Evolutionary conservation across 2,797 vertebrate species (phyloP).

Genomic region (Simalia tracyae): DNA sequence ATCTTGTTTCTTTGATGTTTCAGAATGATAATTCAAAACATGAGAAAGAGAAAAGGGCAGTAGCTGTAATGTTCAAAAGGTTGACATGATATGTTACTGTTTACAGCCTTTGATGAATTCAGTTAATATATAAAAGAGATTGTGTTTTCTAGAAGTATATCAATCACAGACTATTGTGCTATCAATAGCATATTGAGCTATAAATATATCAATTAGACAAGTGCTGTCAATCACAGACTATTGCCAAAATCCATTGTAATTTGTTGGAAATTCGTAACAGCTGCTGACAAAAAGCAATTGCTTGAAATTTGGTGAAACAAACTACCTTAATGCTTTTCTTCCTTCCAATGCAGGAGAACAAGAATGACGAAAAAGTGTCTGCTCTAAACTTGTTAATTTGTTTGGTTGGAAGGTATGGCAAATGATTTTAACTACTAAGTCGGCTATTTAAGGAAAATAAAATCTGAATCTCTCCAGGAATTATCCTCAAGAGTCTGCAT

Average conservation of each 20-base stretch:
- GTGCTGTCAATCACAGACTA: not conserved
- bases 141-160: not conserved
- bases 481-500: not conserved
- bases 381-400: constrained; percentile 96
- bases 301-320: not conserved
- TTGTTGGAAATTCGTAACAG: not conserved
- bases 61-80: not conserved
- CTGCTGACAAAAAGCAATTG: not conserved
- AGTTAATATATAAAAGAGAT: not conserved
- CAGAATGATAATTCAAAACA: not conserved
- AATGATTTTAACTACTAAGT: constrained; percentile 12
- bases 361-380: constrained; percentile 87
- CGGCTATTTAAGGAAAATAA: not conserved
- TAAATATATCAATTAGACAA: not conserved
- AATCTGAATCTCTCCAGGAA: not conserved
- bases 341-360: constrained; percentile 78
- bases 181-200: too few species aligned
- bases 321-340: constrained; percentile 5
- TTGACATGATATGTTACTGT: not conserved
- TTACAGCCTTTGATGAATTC: not conserved
- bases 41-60: not conserved
- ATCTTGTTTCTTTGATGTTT: not conserved
- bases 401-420: constrained; percentile 90
- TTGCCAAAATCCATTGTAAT: not conserved
- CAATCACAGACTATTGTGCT: not conserved